A percentile compares a stretch with the other conserved stretches of the same genome.
These are phyloP conservation scores for Melanargia galathea DNA, from an alignment of 2,888 invertebrate species.

Conservation along the genomic window DNA sequence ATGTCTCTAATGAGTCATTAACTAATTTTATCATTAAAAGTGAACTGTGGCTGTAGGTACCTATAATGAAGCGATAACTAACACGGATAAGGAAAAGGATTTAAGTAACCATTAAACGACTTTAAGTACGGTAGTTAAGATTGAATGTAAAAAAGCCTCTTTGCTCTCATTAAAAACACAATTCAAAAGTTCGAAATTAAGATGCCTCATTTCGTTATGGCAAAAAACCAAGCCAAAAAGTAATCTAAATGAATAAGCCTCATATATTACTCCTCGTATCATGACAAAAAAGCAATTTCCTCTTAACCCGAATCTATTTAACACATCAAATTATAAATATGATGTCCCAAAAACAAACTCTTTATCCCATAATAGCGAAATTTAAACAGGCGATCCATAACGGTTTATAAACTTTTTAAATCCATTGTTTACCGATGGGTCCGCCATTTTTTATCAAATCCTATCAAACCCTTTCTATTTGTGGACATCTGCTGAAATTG, in stretches of 20 bases:
- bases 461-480: slow-evolving; percentile 78
- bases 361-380: slow-evolving; percentile 66
- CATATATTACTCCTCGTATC: background rate
- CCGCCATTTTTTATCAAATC: slow-evolving; percentile 65
- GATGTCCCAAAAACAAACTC: slow-evolving; percentile 54
- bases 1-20: too few species aligned
- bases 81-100: too few species aligned
- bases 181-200: background rate
- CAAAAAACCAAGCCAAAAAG: too few species aligned
- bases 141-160: too few species aligned
- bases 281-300: slow-evolving; percentile 43
- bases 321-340: slow-evolving; percentile 50
- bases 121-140: too few species aligned
- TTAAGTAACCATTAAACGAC: too few species aligned
- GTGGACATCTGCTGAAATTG: slow-evolving; percentile 80
- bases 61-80: too few species aligned
- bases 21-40: too few species aligned
- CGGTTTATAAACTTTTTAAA: slow-evolving; percentile 49
- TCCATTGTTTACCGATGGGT: slow-evolving; percentile 72
- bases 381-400: slow-evolving; percentile 73
- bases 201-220: background rate
- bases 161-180: too few species aligned
- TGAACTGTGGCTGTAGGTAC: too few species aligned
- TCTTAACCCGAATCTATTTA: slow-evolving; percentile 43
- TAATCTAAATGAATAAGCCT: background rate